Conservation (phyloP, 2,797 vertebrate genomes). For the Pelodytes ibericus region DNA sequence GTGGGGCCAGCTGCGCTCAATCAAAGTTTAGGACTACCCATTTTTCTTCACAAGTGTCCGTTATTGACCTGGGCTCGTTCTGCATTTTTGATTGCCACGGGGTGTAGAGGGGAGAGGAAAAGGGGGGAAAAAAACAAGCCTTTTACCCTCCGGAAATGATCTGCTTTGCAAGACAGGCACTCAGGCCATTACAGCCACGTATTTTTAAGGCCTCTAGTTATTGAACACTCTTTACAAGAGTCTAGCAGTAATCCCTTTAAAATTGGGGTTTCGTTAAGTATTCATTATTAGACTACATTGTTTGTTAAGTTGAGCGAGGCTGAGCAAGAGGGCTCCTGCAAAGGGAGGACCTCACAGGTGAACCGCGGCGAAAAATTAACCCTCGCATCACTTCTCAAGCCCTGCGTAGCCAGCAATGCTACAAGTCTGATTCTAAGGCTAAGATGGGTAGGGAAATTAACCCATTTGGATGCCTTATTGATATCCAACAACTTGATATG, state of each 20-base stretch:
- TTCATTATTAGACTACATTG: constrained; percentile 55
- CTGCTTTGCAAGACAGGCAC: constrained; percentile 64
- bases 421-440: too few species aligned
- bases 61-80: constrained; percentile 59
- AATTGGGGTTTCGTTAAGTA: constrained; percentile 68
- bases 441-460: too few species aligned
- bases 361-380: too few species aligned
- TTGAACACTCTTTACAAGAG: constrained; percentile 72
- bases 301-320: constrained; percentile 30
- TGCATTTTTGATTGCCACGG: constrained; percentile 38
- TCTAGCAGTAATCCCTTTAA: constrained; percentile 75
- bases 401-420: too few species aligned
- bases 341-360: constrained; percentile 21
- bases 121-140: constrained; percentile 54
- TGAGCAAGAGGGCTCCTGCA: background rate
- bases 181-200: constrained; percentile 64
- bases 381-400: too few species aligned
- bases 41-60: constrained; percentile 61
- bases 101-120: constrained; percentile 21
- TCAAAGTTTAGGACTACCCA: constrained; percentile 54
- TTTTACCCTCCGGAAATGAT: constrained; percentile 74
- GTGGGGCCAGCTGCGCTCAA: constrained; percentile 65
- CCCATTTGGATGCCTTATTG: too few species aligned
- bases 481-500: too few species aligned
- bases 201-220: constrained; percentile 70